Conservation (phyloP, 1,140 invertebrate species). For the Orchestia grillus region DNA sequence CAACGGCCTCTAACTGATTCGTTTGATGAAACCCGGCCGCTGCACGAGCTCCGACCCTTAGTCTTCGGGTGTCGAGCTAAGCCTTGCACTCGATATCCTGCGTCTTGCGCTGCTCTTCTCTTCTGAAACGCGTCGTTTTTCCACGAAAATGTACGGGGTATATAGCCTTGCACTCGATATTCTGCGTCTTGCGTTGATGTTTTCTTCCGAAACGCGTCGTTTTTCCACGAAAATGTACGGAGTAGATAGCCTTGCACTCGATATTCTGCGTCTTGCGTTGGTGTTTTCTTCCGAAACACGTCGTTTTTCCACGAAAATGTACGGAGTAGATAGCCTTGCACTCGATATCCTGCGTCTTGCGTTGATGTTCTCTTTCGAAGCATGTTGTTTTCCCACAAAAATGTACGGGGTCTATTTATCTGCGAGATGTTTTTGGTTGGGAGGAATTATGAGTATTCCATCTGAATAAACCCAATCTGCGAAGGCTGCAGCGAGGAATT, state of each 20-base stretch:
- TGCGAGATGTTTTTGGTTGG: neutral
- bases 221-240: no score
- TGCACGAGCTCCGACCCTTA: no score
- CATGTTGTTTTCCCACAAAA: neutral
- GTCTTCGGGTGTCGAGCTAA: no score
- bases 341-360: neutral
- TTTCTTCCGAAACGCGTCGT: no score
- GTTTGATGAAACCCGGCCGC: conserved; percentile 24
- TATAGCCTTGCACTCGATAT: no score
- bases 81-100: no score
- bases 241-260: neutral
- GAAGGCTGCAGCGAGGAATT: neutral
- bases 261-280: neutral
- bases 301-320: neutral
- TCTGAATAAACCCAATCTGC: neutral
- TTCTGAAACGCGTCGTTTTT: no score
- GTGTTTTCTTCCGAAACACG: neutral
- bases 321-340: neutral
- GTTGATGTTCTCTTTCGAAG: neutral
- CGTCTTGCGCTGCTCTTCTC: no score
- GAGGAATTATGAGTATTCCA: neutral
- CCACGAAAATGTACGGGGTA: neutral
- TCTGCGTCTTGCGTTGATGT: no score
- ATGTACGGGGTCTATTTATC: neutral
- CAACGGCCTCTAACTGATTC: conserved; percentile 29